Percentiles rank a stretch among this genome's conserved stretches.
phyloP scores from a whole-genome alignment of 2,113 vertebrate genomes.

The Hemiscyllium ocellatum region DNA sequence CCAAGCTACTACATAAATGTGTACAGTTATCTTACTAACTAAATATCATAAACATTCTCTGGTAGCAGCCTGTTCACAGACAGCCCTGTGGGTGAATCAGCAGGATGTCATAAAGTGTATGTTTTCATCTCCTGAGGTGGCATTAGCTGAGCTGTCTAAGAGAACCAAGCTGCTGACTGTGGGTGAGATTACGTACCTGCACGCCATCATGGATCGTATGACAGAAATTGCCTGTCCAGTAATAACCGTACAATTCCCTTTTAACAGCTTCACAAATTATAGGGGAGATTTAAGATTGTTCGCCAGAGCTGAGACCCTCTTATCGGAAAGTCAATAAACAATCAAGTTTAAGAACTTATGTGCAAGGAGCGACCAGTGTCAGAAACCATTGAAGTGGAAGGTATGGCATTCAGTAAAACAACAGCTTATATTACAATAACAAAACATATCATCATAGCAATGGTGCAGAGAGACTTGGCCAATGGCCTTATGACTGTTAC shows the following conservation, averaged over 20 bases:
- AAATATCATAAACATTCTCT: background rate
- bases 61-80: background rate
- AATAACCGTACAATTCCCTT: background rate
- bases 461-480: background rate
- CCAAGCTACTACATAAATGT: background rate
- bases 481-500: background rate
- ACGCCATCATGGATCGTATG: background rate
- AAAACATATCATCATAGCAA: background rate
- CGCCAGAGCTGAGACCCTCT: background rate
- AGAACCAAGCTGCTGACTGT: background rate
- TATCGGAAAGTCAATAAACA: constrained; percentile 2
- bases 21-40: background rate
- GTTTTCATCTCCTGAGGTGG: background rate
- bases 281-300: background rate
- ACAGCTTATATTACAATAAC: background rate
- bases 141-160: background rate
- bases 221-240: background rate
- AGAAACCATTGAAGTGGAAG: background rate
- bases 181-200: background rate
- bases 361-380: background rate
- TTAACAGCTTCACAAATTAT: background rate
- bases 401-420: background rate
- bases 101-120: too few relatives aligned
- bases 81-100: background rate
- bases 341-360: background rate